phyloP scores from a whole-genome alignment of 2,888 invertebrate species.

The Drosophila atripex region DNA sequence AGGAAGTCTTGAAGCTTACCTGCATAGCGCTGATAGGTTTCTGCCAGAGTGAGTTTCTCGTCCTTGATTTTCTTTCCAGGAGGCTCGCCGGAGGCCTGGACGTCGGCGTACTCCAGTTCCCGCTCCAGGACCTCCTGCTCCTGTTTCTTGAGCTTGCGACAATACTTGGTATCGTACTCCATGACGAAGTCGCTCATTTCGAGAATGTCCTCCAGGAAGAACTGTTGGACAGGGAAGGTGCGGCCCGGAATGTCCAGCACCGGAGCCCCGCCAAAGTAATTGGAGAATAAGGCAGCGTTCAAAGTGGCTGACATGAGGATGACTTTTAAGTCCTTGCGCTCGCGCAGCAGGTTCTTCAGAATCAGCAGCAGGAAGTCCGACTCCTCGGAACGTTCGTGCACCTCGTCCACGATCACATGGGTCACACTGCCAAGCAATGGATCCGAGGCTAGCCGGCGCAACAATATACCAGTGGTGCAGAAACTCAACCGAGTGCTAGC shows the following conservation, averaged over 20 bases:
- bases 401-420: conserved; percentile 95
- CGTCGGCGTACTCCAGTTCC: conserved; percentile 88
- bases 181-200: conserved; percentile 87
- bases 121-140: conserved; percentile 86
- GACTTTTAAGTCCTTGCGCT: conserved; percentile 90
- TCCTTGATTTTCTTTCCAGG: conserved; percentile 88
- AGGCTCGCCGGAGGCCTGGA: conserved; percentile 85
- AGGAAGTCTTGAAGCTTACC: conserved; percentile 77
- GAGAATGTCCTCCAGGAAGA: conserved; percentile 92
- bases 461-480: conserved; percentile 96
- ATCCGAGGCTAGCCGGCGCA: conserved; percentile 92
- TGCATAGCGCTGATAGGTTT: conserved; percentile 88
- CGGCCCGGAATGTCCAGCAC: conserved; percentile 92
- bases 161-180: conserved; percentile 86
- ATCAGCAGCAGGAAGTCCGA: conserved; percentile 95
- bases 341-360: conserved; percentile 89
- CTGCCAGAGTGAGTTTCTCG: conserved; percentile 88
- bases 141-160: conserved; percentile 87
- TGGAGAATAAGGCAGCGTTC: conserved; percentile 92
- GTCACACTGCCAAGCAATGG: conserved; percentile 90
- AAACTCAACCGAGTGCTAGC: conserved; percentile 92
- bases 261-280: conserved; percentile 91
- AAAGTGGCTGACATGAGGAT: conserved; percentile 97
- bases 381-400: conserved; percentile 95
- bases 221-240: conserved; percentile 93